Evolutionary conservation across 2,888 invertebrate genomes (phyloP).

Genomic region (Amiota mariae): DNA sequence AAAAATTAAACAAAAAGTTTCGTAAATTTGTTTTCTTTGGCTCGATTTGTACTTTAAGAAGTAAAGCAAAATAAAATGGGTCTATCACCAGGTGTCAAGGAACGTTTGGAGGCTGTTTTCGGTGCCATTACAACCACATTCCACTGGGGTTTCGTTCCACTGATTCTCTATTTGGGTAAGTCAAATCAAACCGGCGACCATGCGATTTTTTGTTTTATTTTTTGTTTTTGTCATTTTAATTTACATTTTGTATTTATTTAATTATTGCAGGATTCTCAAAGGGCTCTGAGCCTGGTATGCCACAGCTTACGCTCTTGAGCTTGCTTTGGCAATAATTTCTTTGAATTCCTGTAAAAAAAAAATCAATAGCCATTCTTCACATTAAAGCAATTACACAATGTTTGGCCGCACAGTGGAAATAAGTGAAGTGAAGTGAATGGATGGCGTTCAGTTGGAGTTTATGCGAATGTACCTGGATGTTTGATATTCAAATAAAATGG

Average conservation of each 20-base stretch:
- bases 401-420: neutral
- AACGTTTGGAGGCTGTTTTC: constrained; percentile 78
- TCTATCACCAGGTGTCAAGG: constrained; percentile 77
- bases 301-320: constrained; percentile 74
- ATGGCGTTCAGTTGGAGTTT: neutral
- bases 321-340: constrained; percentile 70
- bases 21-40: constrained; percentile 17
- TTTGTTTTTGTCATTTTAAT: neutral
- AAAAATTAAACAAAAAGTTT: constrained; percentile 1
- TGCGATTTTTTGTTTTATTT: neutral
- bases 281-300: constrained; percentile 82
- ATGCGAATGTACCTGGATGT: constrained; percentile 12
- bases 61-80: neutral
- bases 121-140: constrained; percentile 78
- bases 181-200: constrained; percentile 3
- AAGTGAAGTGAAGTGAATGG: neutral
- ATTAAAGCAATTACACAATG: neutral
- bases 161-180: constrained; percentile 81
- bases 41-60: constrained; percentile 10
- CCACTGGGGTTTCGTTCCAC: constrained; percentile 82
- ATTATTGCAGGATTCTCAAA: constrained; percentile 77
- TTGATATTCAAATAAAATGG: constrained; percentile 24
- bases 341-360: neutral
- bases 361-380: constrained; percentile 1
- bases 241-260: too few relatives aligned